Base-by-base conservation (phyloP, 2,113 vertebrate genomes). In the Notothenia rossii region DNA sequence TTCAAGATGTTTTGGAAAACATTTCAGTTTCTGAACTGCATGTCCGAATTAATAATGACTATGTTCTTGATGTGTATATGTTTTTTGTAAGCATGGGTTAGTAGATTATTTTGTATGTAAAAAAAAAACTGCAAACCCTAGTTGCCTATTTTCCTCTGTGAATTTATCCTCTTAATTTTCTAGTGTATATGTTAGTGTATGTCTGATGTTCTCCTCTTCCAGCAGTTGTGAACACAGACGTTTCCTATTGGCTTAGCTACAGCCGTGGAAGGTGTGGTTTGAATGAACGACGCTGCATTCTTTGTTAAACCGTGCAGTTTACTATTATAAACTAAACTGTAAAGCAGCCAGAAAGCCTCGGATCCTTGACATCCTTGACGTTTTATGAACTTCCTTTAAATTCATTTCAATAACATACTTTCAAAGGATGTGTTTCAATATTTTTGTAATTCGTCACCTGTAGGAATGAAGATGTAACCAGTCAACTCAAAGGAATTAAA, bases 261-360 rank as follows among this genome's bases (percentile, higher is more conserved):
- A 72, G 62, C 36, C 20, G 10, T 5, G 82, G 86, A 88, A 90
- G 93, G 92, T 88, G 94, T 92, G 93, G 92, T 91, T 87, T 80
- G 80, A 69, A 82, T 36, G 64, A 84, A 22, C 6, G 79, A 53
- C 58, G 60, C 76, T 50, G 77, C 53, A 25, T 77, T 87, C 74
- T 72, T 79, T 82, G 88, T 65, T 72, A 71, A 74, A 86, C 74
- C 49, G 10, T 81, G 56, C 84, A 79, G 33, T 81, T 81, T 72
- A 77, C 62, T 77, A 65, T 72, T 64, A 43, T 80, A 72, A 46
- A 76, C 48, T 65, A 78, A 33, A 20, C 74, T 51, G 51, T 20
- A 25, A 55, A 69, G 69, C 69, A 74, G 45, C 8, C 10, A 1
- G 1, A 40, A 7, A 25, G 6, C 40, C 1, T 3, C 2, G 12